Conservation (phyloP, 2,888 invertebrate genomes). For the Sarcophaga caerulescens region DNA sequence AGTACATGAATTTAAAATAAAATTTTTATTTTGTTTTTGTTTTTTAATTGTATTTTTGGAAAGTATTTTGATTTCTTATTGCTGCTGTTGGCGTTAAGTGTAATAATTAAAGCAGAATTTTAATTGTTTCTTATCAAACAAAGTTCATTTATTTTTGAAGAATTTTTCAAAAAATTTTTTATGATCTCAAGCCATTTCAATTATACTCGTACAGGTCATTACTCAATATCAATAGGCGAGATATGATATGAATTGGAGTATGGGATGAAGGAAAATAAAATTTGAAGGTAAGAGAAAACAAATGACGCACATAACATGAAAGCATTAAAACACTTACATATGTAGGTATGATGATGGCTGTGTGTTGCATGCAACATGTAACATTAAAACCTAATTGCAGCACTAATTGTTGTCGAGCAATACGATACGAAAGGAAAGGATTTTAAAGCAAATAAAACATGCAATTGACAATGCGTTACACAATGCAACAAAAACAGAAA, state of each 20-base stretch:
- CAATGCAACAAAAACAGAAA: conserved; percentile 9
- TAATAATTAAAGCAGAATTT: not conserved
- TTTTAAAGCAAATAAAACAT: conserved; percentile 6
- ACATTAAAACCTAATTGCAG: conserved; percentile 64
- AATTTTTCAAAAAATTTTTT: conserved; percentile 33
- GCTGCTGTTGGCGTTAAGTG: no score
- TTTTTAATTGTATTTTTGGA: conserved; percentile 3
- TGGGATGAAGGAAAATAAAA: not conserved
- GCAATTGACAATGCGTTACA: not conserved
- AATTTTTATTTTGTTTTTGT: no score
- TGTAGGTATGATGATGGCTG: not conserved
- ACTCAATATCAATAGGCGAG: not conserved
- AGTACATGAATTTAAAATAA: no score
- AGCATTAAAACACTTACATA: conserved; percentile 9
- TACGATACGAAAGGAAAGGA: conserved; percentile 37
- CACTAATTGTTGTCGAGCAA: conserved; percentile 55
- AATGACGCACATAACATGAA: conserved; percentile 47
- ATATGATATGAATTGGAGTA: no score
- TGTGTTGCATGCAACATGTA: conserved; percentile 50
- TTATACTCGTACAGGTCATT: conserved; percentile 10
- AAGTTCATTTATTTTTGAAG: not conserved
- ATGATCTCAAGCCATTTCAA: conserved; percentile 30
- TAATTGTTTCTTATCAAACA: conserved; percentile 42
- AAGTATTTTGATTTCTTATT: conserved; percentile 1
- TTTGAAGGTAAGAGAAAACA: not conserved